Evolutionary conservation across 2,888 invertebrate genomes (phyloP), one percentile per base, ranked within the genome.

Genomic region (Acronicta leporina): DNA sequence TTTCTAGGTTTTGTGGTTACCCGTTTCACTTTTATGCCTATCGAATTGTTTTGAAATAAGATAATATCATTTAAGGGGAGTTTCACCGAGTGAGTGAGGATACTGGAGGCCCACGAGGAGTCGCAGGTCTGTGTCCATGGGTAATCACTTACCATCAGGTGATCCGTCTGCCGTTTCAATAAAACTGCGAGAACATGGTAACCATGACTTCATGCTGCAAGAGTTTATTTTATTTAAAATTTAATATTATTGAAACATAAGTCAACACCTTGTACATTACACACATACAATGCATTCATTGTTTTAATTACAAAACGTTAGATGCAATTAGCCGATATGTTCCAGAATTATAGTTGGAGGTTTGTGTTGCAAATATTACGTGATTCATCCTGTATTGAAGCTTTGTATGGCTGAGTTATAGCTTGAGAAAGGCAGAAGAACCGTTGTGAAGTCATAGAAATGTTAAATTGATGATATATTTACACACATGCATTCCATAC

Each of bases 271-370:
- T 71, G 25, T 59, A 66, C 38, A 10, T 20, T 15, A 61, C n/a
- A 61, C 25, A 61, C 73, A 47, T 73, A 73, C 73, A 70, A 70
- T 70, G n/a, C 63, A 63, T 54, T 68, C 73, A 71, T 75, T 77
- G 75, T 77, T 75, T 77, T 77, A 75, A 75, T 75, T 77, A 71
- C 75, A 75, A 75, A 75, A 60, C 63, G 20, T 41, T 47, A 63
- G 78, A 75, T 75, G 63, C 72, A 75, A 75, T 75, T 77, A 75
- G 45, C 50, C 35, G 75, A 75, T 75, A 75, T 59, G 20, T 30
- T 53, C 10, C 44, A 60, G 59, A 72, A 63, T 73, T 67, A 64
- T 64, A 67, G 70, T 45, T 55, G 43, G 59, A 43, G 42, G 38
- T 9, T 46, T 45, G 45, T 43, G 54, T 65, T 73, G 70, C 51